Base-by-base conservation (phyloP, 2,888 invertebrate species). In the Hymenopus coronatus region DNA sequence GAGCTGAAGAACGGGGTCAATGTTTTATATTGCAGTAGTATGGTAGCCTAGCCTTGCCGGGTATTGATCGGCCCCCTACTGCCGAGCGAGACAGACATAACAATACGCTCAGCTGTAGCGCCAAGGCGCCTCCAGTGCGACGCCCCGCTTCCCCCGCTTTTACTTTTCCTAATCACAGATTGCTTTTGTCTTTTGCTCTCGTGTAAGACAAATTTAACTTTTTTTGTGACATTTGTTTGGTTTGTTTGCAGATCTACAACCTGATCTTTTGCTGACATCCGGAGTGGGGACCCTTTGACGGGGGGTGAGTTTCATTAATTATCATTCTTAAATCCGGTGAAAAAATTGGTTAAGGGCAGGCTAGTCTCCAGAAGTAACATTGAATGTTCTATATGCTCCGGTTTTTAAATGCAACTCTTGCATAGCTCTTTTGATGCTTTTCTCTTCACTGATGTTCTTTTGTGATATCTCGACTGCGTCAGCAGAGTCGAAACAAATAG, bases 81-180 rank as follows among this genome's bases (percentile, higher is more conserved):
- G 54, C 54, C 54, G 54, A 70, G 54, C 54, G 54, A 70, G 54
- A 70, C 54, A 40, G 33, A 84, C 84, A 30, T 84, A 84, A 84
- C 84, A 84, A 84, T 84, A 40, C 84, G 84, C 84, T 84, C 84
- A 84, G 84, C 84, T 84, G 84, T 28, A 84, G 84, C 84, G 84
- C 33, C 84, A 84, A 28, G 84, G 84, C 84, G 84, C 84, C 84
- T 84, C 84, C 84, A 84, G 84, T 84, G 84, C 33, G 84, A 84
- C 28, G 84, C 28, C 28, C 30, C 84, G 9, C 8, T 25, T 15
- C 84, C 54, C 54, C 6, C 54, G 54, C 54, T 70, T 70, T 70
- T 70, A 70, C 54, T 70, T 70, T 70, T 70, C 54, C 20, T 70
- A 70, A 70, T 70, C 54, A 70, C 54, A 70, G 25, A 70, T 70